Evolutionary conservation across 2,888 invertebrate genomes (phyloP).

Genomic region (Dendrolimus houi): DNA sequence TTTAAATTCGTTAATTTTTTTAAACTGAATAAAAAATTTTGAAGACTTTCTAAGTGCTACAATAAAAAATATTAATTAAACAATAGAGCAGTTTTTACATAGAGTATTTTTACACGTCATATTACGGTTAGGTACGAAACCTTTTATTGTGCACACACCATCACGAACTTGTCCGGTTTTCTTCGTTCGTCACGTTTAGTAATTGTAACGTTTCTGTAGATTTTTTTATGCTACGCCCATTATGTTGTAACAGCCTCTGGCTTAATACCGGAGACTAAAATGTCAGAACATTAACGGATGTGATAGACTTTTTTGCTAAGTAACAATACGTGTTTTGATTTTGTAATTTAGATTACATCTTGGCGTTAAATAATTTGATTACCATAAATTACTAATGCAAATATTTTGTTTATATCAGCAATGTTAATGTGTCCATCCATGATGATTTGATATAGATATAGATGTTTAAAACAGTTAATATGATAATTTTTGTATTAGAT

Average conservation of each 20-base stretch:
- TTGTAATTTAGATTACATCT: background rate
- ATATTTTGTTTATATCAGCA: background rate
- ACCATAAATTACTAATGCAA: background rate
- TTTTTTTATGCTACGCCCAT: background rate
- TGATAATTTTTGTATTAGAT: no score
- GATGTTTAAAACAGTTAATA: no score
- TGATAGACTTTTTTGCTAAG: background rate
- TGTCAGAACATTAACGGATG: background rate
- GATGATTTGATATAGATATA: no score
- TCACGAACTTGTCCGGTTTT: background rate
- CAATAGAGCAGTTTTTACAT: no score
- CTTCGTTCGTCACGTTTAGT: background rate
- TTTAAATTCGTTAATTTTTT: no score
- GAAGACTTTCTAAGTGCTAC: no score
- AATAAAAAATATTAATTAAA: no score
- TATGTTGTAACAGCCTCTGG: background rate
- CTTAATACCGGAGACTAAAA: background rate
- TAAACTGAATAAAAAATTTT: no score
- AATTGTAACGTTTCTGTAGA: background rate
- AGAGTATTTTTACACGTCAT: no score
- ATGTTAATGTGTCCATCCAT: no score
- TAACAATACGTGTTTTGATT: background rate
- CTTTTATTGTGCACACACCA: no score
- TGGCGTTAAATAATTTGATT: background rate
- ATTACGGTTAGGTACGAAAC: no score